Evolutionary conservation across 2,888 invertebrate species (phyloP).

Genomic region (Heliconius aoede): DNA sequence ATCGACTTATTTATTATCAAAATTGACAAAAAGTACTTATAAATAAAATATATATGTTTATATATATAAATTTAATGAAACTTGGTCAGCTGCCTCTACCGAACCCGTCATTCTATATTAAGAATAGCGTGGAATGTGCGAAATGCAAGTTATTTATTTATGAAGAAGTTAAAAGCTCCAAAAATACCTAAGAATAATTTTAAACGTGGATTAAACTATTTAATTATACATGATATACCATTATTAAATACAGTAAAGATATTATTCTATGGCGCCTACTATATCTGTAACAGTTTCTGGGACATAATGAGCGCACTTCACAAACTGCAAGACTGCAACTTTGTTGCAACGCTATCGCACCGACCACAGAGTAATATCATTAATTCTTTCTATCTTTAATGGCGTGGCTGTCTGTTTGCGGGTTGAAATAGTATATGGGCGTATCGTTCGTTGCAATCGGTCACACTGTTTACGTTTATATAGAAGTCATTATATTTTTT

Average conservation of each 20-base stretch:
- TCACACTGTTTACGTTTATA: constrained; percentile 35
- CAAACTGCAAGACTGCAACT: constrained; percentile 24
- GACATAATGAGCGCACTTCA: constrained; percentile 40
- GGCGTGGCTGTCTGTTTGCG: constrained; percentile 48
- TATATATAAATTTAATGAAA: too few relatives aligned
- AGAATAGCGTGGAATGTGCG: too few relatives aligned
- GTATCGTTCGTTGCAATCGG: constrained; percentile 36
- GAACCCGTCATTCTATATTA: neutral
- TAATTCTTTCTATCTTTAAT: constrained; percentile 50
- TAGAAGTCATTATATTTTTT: constrained; percentile 9
- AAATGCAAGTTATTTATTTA: too few relatives aligned
- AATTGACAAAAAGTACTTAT: too few relatives aligned
- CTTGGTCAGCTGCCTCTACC: too few relatives aligned
- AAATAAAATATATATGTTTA: too few relatives aligned
- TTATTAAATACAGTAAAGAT: too few relatives aligned
- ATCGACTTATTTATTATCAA: neutral
- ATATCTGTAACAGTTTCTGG: constrained; percentile 33
- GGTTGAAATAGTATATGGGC: constrained; percentile 34
- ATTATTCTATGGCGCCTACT: neutral
- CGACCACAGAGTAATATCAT: constrained; percentile 46
- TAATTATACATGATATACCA: too few relatives aligned
- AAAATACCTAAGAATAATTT: neutral
- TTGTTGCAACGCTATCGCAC: constrained; percentile 36
- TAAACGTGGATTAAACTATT: too few relatives aligned
- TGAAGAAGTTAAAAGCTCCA: neutral